Percentiles rank a stretch among this genome's conserved stretches.
Conservation (phyloP, 2,113 vertebrate species). For the Clupea harengus region DNA sequence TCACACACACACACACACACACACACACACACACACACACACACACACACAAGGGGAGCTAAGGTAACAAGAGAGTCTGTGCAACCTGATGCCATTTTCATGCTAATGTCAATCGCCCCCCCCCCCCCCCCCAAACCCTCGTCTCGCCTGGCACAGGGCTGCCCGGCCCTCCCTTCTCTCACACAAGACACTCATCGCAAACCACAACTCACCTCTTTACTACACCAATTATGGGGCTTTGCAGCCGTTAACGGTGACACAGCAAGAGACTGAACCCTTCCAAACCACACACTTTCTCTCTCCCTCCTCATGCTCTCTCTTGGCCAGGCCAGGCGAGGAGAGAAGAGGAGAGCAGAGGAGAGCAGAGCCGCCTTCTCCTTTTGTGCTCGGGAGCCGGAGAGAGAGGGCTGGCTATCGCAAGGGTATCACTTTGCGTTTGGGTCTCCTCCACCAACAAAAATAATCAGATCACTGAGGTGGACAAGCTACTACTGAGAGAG, state of each 20-base stretch:
- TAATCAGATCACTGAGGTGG: constrained; percentile 21
- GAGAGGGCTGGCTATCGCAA: constrained; percentile 11
- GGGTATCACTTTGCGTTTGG: constrained; percentile 26
- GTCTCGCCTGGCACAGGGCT: not conserved
- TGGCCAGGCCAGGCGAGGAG: not conserved
- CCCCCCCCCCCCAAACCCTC: not conserved
- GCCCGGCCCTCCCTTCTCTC: not conserved
- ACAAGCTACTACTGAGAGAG: constrained; percentile 12
- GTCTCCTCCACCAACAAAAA: constrained; percentile 31
- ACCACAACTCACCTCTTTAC: not conserved
- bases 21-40: constrained; percentile 6
- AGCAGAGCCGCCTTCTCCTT: constrained; percentile 4
- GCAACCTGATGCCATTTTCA: not conserved
- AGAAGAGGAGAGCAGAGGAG: not conserved
- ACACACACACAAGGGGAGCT: constrained; percentile 12
- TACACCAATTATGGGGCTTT: constrained; percentile 14
- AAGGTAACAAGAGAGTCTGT: not conserved
- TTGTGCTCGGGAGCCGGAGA: constrained; percentile 3
- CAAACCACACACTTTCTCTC: constrained; percentile 17
- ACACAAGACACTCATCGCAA: not conserved
- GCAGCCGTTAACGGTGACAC: constrained; percentile 6
- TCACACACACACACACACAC: constrained; percentile 34
- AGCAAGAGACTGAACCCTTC: not conserved
- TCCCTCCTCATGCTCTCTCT: not conserved
- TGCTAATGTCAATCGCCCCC: not conserved